Evolutionary conservation across 2,797 vertebrate species (phyloP).

Genomic region (Numenius phaeopus): DNA sequence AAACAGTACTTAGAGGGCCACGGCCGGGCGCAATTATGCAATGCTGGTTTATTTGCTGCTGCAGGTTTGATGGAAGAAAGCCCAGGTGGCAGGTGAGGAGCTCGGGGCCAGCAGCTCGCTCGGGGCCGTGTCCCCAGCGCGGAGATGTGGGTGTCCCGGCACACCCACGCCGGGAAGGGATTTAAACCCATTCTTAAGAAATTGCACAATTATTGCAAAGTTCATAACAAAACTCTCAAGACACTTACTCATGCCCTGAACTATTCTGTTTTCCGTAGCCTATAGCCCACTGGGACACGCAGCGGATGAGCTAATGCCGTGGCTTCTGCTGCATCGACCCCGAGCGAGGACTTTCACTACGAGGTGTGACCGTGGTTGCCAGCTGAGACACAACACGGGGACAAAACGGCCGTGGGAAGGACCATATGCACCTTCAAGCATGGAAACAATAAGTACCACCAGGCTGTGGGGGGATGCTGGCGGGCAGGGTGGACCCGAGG

Average conservation of each 20-base stretch:
- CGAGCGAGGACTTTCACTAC: fast-evolving
- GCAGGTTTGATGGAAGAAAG: neutral
- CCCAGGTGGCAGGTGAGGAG: neutral
- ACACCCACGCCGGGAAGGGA: fast-evolving
- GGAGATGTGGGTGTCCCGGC: neutral
- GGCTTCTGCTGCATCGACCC: neutral
- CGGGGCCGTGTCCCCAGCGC: fast-evolving
- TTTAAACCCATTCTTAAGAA: neutral
- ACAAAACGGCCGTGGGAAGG: neutral
- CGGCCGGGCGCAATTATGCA: neutral
- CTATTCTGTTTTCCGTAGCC: neutral
- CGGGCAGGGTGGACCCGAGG: neutral
- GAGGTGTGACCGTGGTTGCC: fast-evolving
- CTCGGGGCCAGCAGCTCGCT: fast-evolving
- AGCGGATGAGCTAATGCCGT: neutral
- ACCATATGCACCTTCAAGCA: neutral
- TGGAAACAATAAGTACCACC: fast-evolving
- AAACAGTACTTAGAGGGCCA: neutral
- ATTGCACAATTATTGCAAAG: neutral
- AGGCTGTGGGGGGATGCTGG: neutral
- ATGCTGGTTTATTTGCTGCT: neutral
- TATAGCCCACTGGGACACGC: neutral
- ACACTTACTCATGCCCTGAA: neutral
- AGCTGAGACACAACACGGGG: neutral
- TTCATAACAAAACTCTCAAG: neutral